phyloP scores from a whole-genome alignment of 2,888 invertebrate genomes.

The Drosophila lacicola region DNA sequence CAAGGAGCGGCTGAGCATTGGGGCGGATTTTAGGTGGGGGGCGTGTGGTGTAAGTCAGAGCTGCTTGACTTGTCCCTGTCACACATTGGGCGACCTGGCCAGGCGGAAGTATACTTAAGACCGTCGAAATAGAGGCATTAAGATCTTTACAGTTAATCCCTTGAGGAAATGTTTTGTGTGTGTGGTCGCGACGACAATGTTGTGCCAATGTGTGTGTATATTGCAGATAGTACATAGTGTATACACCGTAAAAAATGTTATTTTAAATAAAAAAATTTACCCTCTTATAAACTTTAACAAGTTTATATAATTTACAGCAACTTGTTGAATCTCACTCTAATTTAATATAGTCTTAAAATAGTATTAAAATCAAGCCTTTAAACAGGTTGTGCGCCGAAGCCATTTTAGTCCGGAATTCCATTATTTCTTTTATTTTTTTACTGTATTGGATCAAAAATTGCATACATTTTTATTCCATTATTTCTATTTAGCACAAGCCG shows the following conservation, averaged over 20 bases:
- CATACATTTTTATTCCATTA: too few species aligned
- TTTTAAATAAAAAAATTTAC: not conserved
- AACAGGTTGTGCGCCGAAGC: too few species aligned
- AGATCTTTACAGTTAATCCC: constrained; percentile 83
- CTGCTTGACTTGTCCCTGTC: constrained; percentile 79
- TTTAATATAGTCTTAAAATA: not conserved
- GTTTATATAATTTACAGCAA: not conserved
- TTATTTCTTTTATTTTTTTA: too few species aligned
- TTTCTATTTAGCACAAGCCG: too few species aligned
- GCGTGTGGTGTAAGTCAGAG: constrained; percentile 40
- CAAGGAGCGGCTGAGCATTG: constrained; percentile 1
- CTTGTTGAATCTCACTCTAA: not conserved
- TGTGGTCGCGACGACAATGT: constrained; percentile 69
- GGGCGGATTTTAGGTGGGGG: constrained; percentile 4
- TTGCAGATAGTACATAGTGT: constrained; percentile 4
- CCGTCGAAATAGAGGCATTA: constrained; percentile 82
- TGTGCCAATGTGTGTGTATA: constrained; percentile 33
- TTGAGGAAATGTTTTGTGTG: constrained; percentile 78
- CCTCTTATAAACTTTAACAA: too few species aligned
- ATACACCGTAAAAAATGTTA: constrained; percentile 9
- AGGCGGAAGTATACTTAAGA: constrained; percentile 80
- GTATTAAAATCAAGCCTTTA: too few species aligned
- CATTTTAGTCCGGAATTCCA: too few species aligned
- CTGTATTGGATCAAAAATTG: too few species aligned
- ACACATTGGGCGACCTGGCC: constrained; percentile 59